Conservation (phyloP, 1,140 invertebrate genomes). For the Aphaenogaster floridana region DNA sequence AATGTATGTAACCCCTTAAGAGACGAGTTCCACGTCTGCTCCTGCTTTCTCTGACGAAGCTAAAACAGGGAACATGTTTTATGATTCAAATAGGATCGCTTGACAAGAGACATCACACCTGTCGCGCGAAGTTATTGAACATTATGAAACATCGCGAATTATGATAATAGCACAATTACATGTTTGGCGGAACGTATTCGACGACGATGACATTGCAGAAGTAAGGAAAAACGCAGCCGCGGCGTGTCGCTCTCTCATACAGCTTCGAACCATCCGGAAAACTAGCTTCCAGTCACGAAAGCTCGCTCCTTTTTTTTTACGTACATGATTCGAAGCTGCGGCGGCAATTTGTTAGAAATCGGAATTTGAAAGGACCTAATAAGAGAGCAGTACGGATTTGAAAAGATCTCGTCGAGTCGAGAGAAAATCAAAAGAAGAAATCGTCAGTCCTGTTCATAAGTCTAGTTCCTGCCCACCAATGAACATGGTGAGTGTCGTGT, state of each 20-base stretch:
- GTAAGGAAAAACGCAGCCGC: background rate
- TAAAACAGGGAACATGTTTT: background rate
- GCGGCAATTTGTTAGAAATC: too few relatives aligned
- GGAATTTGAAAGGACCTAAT: too few relatives aligned
- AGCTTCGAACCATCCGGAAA: background rate
- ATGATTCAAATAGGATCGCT: background rate
- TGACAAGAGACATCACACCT: background rate
- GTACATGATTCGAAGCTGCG: too few relatives aligned
- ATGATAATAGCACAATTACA: background rate
- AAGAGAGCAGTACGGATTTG: too few relatives aligned
- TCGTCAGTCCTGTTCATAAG: too few relatives aligned
- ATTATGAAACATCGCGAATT: background rate
- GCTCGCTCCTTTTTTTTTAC: too few relatives aligned
- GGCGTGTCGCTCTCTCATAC: conserved; percentile 5
- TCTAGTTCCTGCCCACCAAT: too few relatives aligned
- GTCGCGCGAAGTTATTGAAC: background rate
- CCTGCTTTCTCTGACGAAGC: background rate
- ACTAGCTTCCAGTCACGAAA: background rate
- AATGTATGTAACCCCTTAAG: too few relatives aligned
- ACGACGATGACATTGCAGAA: background rate
- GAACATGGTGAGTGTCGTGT: too few relatives aligned
- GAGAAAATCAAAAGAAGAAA: too few relatives aligned
- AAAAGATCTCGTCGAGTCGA: too few relatives aligned
- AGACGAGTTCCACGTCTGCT: too few relatives aligned
- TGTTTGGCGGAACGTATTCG: background rate